These are phyloP conservation scores for Corticium candelabrum DNA, from an alignment of 37 sponge, comb jelly and placozoan genomes.

Conservation along the genomic window DNA sequence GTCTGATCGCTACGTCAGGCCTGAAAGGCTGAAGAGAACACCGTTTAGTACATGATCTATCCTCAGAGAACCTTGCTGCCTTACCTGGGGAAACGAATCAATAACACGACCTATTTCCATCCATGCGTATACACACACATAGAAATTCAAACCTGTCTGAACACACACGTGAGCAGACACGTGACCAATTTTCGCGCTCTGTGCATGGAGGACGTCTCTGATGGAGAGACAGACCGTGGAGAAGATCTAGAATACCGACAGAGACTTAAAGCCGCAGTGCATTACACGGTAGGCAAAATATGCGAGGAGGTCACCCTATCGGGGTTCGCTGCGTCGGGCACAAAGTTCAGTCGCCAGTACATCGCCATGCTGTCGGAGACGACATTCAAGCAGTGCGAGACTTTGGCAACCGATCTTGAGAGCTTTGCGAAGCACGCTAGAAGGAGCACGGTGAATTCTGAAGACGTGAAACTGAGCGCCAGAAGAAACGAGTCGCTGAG, in stretches of 20 bases:
- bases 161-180: too few relatives aligned
- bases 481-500: neutral
- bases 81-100: neutral
- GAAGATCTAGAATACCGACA: conserved; percentile 3
- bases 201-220: neutral
- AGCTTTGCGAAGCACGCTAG: neutral
- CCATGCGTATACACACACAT: too few relatives aligned
- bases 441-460: neutral
- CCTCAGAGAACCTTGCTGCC: neutral
- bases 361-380: neutral
- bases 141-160: too few relatives aligned
- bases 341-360: neutral
- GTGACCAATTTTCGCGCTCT: neutral
- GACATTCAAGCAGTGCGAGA: neutral
- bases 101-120: too few relatives aligned
- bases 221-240: neutral
- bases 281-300: conserved; percentile 47
- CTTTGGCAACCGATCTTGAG: neutral
- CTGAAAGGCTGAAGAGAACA: neutral
- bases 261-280: conserved; percentile 70
- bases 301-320: conserved; percentile 19
- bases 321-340: neutral
- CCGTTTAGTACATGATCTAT: too few relatives aligned
- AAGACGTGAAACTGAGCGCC: neutral
- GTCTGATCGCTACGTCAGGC: neutral